These are phyloP conservation scores for Gopherus evgoodei DNA, from an alignment of 2,113 vertebrate species.

Conservation along the genomic window DNA sequence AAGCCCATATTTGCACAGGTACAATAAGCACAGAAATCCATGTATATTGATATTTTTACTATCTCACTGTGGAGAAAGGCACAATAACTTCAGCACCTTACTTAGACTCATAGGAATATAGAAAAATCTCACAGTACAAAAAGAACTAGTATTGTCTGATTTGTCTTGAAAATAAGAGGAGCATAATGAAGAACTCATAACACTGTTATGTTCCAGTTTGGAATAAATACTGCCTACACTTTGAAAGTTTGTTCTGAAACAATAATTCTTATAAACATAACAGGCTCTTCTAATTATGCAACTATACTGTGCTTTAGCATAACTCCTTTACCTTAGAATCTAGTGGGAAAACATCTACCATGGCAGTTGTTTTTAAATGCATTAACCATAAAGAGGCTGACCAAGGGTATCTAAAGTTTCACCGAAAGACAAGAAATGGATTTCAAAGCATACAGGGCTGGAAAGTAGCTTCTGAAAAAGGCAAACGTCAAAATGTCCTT, in stretches of 20 bases:
- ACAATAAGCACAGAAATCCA: not conserved
- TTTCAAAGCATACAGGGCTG: too few relatives aligned
- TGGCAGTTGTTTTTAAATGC: too few relatives aligned
- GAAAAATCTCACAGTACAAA: not conserved
- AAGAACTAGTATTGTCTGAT: fast-evolving
- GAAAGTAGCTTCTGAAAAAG: too few relatives aligned
- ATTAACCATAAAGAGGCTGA: too few relatives aligned
- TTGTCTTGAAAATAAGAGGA: not conserved
- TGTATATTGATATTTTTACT: not conserved
- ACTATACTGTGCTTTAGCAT: too few relatives aligned
- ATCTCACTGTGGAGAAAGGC: not conserved
- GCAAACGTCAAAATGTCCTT: too few relatives aligned
- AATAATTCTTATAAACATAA: not conserved
- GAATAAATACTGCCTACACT: not conserved
- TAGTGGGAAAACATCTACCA: too few relatives aligned
- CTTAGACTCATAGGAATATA: not conserved
- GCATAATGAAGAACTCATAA: not conserved
- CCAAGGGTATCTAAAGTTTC: too few relatives aligned
- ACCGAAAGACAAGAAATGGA: too few relatives aligned
- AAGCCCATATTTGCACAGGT: fast-evolving
- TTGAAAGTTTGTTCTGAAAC: not conserved
- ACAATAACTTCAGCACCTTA: fast-evolving
- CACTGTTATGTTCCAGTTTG: not conserved
- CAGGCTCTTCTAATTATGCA: not conserved
- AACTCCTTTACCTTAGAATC: too few relatives aligned